These are phyloP conservation scores for Melopsittacus undulatus DNA, from an alignment of 2,797 vertebrate species.

Conservation along the genomic window DNA sequence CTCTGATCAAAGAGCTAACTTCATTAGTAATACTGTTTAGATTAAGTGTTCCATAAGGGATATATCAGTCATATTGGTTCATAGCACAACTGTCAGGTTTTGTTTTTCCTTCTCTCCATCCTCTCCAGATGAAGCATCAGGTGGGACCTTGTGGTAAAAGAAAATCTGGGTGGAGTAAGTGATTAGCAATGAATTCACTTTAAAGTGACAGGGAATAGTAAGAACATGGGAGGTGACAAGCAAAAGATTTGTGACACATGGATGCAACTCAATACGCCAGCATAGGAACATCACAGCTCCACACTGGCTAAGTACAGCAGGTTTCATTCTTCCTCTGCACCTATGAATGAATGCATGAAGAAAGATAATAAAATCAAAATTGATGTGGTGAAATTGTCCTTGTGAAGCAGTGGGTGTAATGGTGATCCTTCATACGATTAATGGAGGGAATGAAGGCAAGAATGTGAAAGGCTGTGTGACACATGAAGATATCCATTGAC, in stretches of 20 bases:
- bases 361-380: background rate
- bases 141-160: background rate
- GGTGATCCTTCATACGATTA: constrained; percentile 1
- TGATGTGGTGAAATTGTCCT: background rate
- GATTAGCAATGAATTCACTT: constrained; percentile 62
- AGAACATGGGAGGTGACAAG: constrained; percentile 56
- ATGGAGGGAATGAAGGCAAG: constrained; percentile 3
- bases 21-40: background rate
- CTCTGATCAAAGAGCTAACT: background rate
- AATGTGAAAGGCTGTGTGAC: background rate
- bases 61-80: background rate
- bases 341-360: background rate
- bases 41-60: background rate
- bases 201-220: background rate
- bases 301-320: background rate
- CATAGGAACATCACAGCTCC: constrained; percentile 52
- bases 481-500: background rate
- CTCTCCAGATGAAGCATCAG: background rate
- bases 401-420: constrained; percentile 14
- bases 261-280: constrained; percentile 47
- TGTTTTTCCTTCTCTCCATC: background rate
- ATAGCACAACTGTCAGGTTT: background rate
- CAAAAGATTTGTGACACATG: constrained; percentile 62
- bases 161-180: constrained; percentile 24
- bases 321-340: background rate